Base-by-base conservation (phyloP, 2,888 invertebrate species). In the Resseliella maxima region DNA sequence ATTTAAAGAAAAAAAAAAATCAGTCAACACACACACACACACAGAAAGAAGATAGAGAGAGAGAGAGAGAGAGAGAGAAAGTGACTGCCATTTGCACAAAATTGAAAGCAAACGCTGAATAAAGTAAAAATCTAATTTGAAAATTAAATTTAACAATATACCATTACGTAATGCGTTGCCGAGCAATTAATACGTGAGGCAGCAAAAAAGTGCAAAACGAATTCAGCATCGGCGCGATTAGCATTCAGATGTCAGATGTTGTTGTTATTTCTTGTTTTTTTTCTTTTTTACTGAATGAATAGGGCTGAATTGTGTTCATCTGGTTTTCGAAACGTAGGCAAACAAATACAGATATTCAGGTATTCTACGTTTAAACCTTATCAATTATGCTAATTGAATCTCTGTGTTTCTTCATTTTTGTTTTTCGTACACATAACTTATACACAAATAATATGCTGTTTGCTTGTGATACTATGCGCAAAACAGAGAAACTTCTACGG, bases 311-410 rank as follows among this genome's bases (percentile, higher is more conserved):
- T 50, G 46, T 50, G 46, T 50, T 8, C 18, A 18, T 2, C 18
- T 50, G 46, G 2, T 50, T 8, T n/a, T n/a, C n/a, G n/a, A n/a
- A 50, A 50, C 8, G 18, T 15, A 41, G 12, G 12, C 41, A 2
- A 50, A 50, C 46, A 50, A 18, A 8, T 18, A 50, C 27, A 31
- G 27, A 59, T 59, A 59, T 72, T 72, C 31, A 72, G 72, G 72
- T 72, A 72, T 72, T 72, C 27, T 59, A 59, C 59, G 59, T 59
- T 72, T 72, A 72, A 72, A 72, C 72, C 72, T 72, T 72, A 72
- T 72, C 72, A 72, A 72, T 72, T 72, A 72, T 72, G 72, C 72
- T 72, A 31, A 72, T 72, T 72, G 72, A 72, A 72, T 72, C 59
- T 59, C 24, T 72, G 27, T 72, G 35, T 31, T 27, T 72, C 18